Percentiles rank a stretch among this genome's conserved stretches.
phyloP scores from a whole-genome alignment of 2,888 invertebrate species.

The Cinara cedri region DNA sequence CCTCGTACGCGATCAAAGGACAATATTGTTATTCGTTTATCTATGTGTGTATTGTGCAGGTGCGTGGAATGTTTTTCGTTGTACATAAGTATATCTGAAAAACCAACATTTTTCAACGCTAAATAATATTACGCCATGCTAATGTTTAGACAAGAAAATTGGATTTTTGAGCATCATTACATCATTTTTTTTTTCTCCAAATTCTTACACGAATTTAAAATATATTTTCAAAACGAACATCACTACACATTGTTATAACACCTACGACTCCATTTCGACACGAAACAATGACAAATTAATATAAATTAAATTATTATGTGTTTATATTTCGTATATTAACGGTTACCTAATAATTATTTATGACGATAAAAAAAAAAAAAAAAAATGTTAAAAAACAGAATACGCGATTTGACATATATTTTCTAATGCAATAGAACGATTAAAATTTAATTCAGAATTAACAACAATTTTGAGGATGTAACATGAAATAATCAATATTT shows the following conservation, averaged over 20 bases:
- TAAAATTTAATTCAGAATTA: too few relatives aligned
- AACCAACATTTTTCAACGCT: neutral
- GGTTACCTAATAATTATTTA: neutral
- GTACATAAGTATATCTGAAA: too few relatives aligned
- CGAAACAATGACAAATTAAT: neutral
- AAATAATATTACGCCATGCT: constrained; percentile 6
- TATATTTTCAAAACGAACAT: neutral
- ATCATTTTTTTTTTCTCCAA: neutral
- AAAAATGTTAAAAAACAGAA: too few relatives aligned
- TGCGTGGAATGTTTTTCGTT: neutral
- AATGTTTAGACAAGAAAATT: constrained; percentile 5
- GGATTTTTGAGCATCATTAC: neutral
- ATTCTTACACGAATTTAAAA: too few relatives aligned
- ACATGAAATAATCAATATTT: too few relatives aligned
- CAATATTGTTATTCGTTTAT: constrained; percentile 5
- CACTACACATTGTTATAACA: neutral
- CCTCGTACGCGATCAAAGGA: neutral
- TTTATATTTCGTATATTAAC: neutral
- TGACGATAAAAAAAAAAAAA: neutral
- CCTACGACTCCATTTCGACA: neutral
- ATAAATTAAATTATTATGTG: neutral
- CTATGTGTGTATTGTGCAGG: neutral
- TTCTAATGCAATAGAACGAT: too few relatives aligned
- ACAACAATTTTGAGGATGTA: too few relatives aligned
- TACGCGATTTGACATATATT: too few relatives aligned